Conservation (phyloP, 2,888 invertebrate species). For the Eudasyphora cyanicolor region DNA sequence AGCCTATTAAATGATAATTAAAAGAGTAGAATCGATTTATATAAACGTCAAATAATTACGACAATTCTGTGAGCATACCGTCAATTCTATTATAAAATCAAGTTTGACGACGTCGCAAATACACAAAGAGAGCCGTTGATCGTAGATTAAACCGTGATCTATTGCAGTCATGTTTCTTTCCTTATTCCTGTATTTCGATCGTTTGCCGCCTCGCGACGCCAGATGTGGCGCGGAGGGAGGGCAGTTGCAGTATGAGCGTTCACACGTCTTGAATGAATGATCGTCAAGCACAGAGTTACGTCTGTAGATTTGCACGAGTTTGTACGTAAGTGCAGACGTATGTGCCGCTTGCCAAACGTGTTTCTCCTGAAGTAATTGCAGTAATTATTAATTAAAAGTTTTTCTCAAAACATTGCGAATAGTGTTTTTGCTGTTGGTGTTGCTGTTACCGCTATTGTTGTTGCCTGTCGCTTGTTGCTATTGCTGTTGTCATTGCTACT, state of each 20-base stretch:
- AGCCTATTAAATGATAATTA: slow-evolving; percentile 26
- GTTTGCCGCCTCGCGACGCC: background rate
- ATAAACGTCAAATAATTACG: slow-evolving; percentile 12
- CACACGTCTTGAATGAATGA: slow-evolving; percentile 21
- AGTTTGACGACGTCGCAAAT: background rate
- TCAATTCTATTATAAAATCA: slow-evolving; percentile 27
- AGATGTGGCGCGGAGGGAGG: background rate
- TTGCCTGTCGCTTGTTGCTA: background rate
- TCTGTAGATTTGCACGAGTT: background rate
- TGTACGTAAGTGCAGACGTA: background rate
- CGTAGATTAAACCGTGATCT: slow-evolving; percentile 12
- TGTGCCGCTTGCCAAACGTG: slow-evolving; percentile 12
- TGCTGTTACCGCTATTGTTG: slow-evolving; percentile 19
- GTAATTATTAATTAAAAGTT: slow-evolving; percentile 39
- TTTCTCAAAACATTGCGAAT: slow-evolving; percentile 17
- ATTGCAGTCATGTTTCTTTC: background rate
- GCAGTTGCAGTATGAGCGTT: background rate
- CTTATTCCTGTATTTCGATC: slow-evolving; percentile 8
- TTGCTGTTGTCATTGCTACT: slow-evolving; percentile 9
- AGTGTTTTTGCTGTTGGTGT: background rate
- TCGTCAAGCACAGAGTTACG: background rate
- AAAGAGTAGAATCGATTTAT: slow-evolving; percentile 44
- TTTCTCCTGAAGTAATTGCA: slow-evolving; percentile 36
- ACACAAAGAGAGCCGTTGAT: background rate
- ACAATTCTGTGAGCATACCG: slow-evolving; percentile 9